Evolutionary conservation across 2,888 invertebrate genomes (phyloP).

Genomic region (Tortricodes alternella): DNA sequence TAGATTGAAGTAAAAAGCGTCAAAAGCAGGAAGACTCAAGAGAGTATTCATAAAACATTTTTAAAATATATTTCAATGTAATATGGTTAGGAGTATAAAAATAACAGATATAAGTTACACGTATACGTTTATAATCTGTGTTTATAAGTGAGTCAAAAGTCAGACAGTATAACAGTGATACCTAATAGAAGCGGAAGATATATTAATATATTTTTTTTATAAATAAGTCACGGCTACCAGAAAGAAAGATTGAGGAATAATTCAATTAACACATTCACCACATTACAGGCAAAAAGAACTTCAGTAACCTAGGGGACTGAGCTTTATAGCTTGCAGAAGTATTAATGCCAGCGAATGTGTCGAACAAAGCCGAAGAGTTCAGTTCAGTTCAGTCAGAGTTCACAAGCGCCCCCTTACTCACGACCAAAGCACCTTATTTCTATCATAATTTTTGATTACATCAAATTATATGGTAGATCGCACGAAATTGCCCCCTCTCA

Average conservation of each 20-base stretch:
- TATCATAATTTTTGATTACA: no score
- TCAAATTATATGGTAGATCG: no score
- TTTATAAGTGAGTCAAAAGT: slow-evolving; percentile 14
- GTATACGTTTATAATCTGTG: slow-evolving; percentile 23
- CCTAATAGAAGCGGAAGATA: no score
- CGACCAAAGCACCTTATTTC: no score
- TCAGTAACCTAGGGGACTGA: neutral
- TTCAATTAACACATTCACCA: no score
- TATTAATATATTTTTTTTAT: neutral
- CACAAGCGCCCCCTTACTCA: no score
- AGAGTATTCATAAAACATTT: slow-evolving; percentile 43
- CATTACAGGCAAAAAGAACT: neutral
- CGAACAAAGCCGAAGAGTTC: no score
- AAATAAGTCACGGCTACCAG: neutral
- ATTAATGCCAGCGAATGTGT: neutral
- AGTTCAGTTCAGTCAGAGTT: no score
- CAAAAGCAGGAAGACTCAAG: slow-evolving; percentile 45
- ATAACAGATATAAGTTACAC: slow-evolving; percentile 24
- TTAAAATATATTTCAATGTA: slow-evolving; percentile 36
- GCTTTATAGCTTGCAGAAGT: neutral
- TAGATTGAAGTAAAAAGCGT: slow-evolving; percentile 39
- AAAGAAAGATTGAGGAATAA: no score
- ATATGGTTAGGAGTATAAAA: slow-evolving; percentile 15
- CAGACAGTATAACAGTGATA: neutral
- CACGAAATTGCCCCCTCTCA: no score